Conservation (phyloP, 2,113 vertebrate species). For the Desmodus rotundus region DNA sequence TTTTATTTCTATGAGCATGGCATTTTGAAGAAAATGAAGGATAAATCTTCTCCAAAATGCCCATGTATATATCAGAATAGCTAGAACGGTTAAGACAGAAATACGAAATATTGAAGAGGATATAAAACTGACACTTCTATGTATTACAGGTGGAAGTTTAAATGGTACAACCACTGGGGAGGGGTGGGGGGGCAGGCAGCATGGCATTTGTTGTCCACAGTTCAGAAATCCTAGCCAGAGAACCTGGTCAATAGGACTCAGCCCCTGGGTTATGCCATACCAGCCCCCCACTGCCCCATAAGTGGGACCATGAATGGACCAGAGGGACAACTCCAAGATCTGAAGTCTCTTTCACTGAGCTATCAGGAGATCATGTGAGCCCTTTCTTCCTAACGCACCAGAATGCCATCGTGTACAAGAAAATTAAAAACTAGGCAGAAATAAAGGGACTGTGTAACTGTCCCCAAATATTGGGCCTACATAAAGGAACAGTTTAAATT, state of each 20-base stretch:
- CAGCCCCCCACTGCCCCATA: rapidly evolving
- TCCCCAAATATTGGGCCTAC: not conserved
- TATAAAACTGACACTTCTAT: not conserved
- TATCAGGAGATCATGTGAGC: not conserved
- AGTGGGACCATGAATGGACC: not conserved
- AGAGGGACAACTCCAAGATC: not conserved
- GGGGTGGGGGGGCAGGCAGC: too few relatives aligned
- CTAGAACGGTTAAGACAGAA: not conserved
- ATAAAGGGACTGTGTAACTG: not conserved
- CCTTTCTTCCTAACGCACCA: not conserved
- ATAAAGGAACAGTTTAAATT: not conserved
- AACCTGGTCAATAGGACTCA: not conserved
- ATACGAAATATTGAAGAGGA: not conserved
- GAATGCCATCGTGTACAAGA: not conserved
- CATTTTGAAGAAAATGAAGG: not conserved
- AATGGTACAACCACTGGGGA: not conserved
- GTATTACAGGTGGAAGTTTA: not conserved
- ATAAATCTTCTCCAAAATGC: not conserved
- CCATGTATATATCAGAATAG: not conserved
- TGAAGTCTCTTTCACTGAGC: not conserved
- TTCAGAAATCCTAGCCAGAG: not conserved
- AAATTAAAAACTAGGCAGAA: not conserved
- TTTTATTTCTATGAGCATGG: not conserved
- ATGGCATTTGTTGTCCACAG: too few relatives aligned
- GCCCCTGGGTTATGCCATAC: not conserved